Evolutionary conservation across 2,797 vertebrate genomes (phyloP), one percentile per base, ranked within the genome.

Genomic region (Sebastes jordani): DNA sequence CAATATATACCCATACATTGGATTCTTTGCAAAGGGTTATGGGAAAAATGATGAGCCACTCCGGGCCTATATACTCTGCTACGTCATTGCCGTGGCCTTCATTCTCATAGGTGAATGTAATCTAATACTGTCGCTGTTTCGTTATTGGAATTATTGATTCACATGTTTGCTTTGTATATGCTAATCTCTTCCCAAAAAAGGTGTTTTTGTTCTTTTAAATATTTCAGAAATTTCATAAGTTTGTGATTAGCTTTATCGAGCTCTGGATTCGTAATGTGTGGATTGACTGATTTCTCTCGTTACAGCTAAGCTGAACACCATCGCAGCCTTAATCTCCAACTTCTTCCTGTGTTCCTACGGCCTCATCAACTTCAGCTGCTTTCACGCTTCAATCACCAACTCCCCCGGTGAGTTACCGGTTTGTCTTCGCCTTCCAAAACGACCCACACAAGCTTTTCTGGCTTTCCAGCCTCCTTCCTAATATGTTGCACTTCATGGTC

Each of bases 361-460:
- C 30, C 94, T 96, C 38, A 95, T 96, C 86, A 97, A 96, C 92
- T 96, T 96, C 79, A 95, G 95, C 78, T 97, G 95, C 79, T 96
- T 97, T 82, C 95, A 96, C 4, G 93, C 95, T 3, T 96, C 95
- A 4, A 90, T 96, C 82, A 96, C 94, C 20, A 95, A 95, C 85
- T 95, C 93, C 1, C 96, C 95, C 7, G 96, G 96, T 95, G 70
- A 90, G 86, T 54, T 20, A 16, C 6, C 16, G 4, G 56, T 59
- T 42, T 8, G 10, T 29, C 25, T 10, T 29, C 3, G 7, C 34
- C 11, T 46, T 62, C 59, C 22, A 49, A 60, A 60, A 46, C 3
- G 16, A 46, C 14, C 14, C 2, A 27, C 2, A 11, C 16, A 9
- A 29, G 4, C 16, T 52, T 46, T 63, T 4, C 14, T 23, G 52